Conservation (phyloP, 2,888 invertebrate species). For the Tetramorium bicarinatum region DNA sequence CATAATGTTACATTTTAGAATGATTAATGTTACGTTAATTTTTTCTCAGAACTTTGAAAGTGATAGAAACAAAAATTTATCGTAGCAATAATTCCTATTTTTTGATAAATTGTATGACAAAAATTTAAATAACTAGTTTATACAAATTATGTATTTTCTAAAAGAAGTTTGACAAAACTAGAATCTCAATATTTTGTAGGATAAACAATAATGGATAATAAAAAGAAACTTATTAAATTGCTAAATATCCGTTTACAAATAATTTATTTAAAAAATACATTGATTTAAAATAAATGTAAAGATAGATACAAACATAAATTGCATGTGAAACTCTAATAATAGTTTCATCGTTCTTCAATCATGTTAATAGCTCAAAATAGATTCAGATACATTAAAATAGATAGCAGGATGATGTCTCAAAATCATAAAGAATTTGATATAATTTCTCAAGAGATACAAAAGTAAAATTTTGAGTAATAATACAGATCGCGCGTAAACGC, state of each 20-base stretch:
- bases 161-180: background rate
- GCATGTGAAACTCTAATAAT: background rate
- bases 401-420: background rate
- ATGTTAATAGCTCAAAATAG: background rate
- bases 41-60: background rate
- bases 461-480: constrained; percentile 5
- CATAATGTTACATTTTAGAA: no score
- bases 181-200: background rate
- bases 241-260: background rate
- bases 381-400: background rate
- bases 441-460: background rate
- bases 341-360: background rate
- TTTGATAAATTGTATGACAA: background rate
- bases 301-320: background rate
- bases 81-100: background rate
- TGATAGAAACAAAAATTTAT: background rate
- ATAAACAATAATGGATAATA: background rate
- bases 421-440: background rate
- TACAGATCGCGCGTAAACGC: background rate
- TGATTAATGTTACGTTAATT: background rate
- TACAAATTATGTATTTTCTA: background rate
- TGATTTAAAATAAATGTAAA: background rate
- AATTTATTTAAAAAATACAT: background rate
- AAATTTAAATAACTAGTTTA: background rate
- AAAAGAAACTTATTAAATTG: background rate